phyloP scores from a whole-genome alignment of 1,140 invertebrate species.

The Bombus huntii region DNA sequence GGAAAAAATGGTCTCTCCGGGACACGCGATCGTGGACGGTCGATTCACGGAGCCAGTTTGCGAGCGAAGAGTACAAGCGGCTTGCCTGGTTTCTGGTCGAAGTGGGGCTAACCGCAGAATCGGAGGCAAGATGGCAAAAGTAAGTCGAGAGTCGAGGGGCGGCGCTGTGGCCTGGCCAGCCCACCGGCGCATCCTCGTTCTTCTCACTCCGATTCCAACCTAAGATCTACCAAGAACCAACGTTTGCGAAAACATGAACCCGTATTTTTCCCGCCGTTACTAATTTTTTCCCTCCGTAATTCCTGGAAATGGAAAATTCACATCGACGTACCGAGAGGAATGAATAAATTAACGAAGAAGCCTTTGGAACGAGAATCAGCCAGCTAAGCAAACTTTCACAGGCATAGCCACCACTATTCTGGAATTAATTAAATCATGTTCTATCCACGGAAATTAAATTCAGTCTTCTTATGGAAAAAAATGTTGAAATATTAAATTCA shows the following conservation, averaged over 20 bases:
- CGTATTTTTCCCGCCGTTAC: background rate
- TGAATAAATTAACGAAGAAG: background rate
- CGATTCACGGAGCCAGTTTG: constrained; percentile 51
- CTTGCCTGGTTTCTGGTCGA: constrained; percentile 76
- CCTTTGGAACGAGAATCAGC: background rate
- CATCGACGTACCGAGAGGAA: background rate
- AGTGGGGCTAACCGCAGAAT: constrained; percentile 80
- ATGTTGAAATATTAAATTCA: background rate
- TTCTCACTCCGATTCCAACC: constrained; percentile 63
- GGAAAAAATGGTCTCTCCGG: background rate
- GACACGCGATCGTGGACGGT: constrained; percentile 8
- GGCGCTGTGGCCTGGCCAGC: constrained; percentile 79
- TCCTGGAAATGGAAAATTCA: background rate
- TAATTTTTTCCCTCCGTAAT: background rate
- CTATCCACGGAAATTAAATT: background rate
- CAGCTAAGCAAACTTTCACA: background rate
- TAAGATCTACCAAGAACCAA: constrained; percentile 60
- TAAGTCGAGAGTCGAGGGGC: constrained; percentile 78
- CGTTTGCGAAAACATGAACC: constrained; percentile 68
- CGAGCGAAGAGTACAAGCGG: constrained; percentile 70
- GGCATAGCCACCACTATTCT: background rate
- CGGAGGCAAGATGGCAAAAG: constrained; percentile 81
- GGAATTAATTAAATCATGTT: background rate
- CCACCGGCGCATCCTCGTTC: constrained; percentile 78
- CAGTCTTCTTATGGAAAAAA: background rate